Percentiles rank a stretch among this genome's conserved stretches.
Conservation (phyloP, 1,140 invertebrate species). For the Limonius californicus region DNA sequence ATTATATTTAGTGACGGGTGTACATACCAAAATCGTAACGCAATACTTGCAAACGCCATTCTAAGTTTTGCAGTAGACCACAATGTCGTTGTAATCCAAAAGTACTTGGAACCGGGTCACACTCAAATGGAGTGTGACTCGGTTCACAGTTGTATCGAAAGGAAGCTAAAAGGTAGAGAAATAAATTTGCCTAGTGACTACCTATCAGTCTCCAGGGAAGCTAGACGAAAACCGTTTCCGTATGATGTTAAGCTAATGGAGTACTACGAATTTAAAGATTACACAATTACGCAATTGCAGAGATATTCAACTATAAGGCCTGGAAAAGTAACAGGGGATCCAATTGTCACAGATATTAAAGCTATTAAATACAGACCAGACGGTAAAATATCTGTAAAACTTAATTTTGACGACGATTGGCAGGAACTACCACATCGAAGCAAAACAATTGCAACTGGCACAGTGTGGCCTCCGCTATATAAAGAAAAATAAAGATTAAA, state of each 20-base stretch:
- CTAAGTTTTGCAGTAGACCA: slow-evolving; percentile 27
- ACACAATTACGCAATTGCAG: background rate
- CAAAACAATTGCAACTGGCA: background rate
- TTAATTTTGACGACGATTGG: slow-evolving; percentile 30
- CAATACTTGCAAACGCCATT: slow-evolving; percentile 39
- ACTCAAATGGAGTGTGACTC: slow-evolving; percentile 44
- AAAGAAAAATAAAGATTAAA: background rate
- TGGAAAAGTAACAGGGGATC: slow-evolving; percentile 35
- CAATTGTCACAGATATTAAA: slow-evolving; percentile 36
- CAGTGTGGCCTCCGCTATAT: background rate
- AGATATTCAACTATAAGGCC: slow-evolving; percentile 30
- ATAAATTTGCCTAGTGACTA: slow-evolving; percentile 32
- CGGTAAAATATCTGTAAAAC: slow-evolving; percentile 37
- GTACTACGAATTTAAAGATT: background rate
- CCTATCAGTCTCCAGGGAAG: slow-evolving; percentile 24
- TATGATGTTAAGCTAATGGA: background rate
- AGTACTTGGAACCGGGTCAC: slow-evolving; percentile 45
- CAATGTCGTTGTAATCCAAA: slow-evolving; percentile 39
- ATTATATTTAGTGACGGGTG: slow-evolving; percentile 40
- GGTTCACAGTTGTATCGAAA: slow-evolving; percentile 33
- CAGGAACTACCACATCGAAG: slow-evolving; percentile 17
- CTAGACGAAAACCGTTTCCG: slow-evolving; percentile 11
- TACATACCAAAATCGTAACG: slow-evolving; percentile 41
- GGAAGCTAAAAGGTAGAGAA: slow-evolving; percentile 31
- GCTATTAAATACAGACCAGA: slow-evolving; percentile 35